These are phyloP conservation scores for Nudaria mundana DNA, from an alignment of 2,888 invertebrate species.

Conservation along the genomic window DNA sequence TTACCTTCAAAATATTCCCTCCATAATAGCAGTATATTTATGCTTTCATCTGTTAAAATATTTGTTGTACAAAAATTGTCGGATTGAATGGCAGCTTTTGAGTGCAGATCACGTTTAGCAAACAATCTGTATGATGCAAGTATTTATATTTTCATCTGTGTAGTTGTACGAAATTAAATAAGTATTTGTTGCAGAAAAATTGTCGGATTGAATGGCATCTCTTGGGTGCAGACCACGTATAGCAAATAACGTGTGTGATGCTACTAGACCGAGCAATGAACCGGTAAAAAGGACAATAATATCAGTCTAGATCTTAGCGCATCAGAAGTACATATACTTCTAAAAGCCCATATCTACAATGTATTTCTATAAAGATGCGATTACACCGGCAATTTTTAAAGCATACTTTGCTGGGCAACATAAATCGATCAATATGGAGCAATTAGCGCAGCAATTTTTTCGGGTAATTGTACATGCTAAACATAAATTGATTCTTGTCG, in stretches of 20 bases:
- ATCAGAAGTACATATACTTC: no score
- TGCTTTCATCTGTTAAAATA: slow-evolving; percentile 1
- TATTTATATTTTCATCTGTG: background rate
- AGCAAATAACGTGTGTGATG: slow-evolving; percentile 4
- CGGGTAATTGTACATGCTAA: no score
- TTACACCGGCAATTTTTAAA: no score
- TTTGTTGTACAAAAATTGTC: slow-evolving; percentile 1
- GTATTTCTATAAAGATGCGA: no score
- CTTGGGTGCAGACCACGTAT: slow-evolving; percentile 10
- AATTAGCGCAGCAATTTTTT: no score
- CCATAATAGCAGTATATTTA: background rate
- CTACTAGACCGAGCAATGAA: slow-evolving; percentile 4
- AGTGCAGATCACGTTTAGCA: slow-evolving; percentile 11
- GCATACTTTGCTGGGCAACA: no score
- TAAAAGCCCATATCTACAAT: no score
- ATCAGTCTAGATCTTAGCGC: background rate
- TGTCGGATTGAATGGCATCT: slow-evolving; percentile 1
- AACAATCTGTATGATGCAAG: slow-evolving; percentile 2
- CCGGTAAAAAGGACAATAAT: background rate
- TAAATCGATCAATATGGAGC: no score
- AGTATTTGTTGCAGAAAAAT: slow-evolving; percentile 6
- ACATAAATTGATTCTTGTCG: no score
- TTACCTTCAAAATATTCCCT: background rate
- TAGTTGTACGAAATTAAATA: slow-evolving; percentile 1
- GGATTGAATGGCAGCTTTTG: slow-evolving; percentile 2